These are phyloP conservation scores for Nephotettix cincticeps DNA, from an alignment of 1,140 invertebrate genomes.

Conservation along the genomic window DNA sequence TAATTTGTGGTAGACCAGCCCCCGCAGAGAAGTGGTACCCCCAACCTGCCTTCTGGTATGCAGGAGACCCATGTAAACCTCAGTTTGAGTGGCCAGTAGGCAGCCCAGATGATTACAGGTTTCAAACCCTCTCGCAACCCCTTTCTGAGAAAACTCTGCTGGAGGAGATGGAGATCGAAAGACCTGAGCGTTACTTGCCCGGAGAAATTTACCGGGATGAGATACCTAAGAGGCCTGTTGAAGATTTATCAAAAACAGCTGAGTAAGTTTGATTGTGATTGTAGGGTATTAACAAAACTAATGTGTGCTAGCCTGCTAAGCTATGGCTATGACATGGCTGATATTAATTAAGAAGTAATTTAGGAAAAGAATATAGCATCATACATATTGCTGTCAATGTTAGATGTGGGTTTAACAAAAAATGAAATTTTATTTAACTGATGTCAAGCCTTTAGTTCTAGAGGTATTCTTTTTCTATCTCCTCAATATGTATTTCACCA, in stretches of 20 bases:
- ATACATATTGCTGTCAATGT: no score
- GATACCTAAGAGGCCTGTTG: neutral
- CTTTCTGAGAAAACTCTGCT: neutral
- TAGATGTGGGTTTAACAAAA: no score
- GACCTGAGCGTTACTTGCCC: conserved; percentile 12
- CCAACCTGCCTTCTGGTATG: conserved; percentile 11
- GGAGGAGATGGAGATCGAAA: conserved; percentile 16
- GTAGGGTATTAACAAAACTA: no score
- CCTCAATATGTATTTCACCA: no score
- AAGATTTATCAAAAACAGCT: conserved; percentile 18
- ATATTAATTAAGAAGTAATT: no score
- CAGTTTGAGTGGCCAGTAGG: neutral
- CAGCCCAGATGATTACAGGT: conserved; percentile 14
- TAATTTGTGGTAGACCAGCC: no score
- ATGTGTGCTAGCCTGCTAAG: no score
- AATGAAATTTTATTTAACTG: no score
- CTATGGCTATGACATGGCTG: no score
- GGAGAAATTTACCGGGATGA: conserved; percentile 14
- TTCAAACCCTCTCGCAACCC: neutral
- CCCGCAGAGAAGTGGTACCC: neutral
- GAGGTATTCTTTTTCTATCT: no score
- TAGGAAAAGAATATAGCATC: no score
- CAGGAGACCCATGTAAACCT: neutral
- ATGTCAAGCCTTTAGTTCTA: no score
- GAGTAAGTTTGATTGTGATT: conserved; percentile 7